These are phyloP conservation scores for Pachyrhynchus sulphureomaculatus DNA, from an alignment of 1,140 invertebrate genomes.

Conservation along the genomic window DNA sequence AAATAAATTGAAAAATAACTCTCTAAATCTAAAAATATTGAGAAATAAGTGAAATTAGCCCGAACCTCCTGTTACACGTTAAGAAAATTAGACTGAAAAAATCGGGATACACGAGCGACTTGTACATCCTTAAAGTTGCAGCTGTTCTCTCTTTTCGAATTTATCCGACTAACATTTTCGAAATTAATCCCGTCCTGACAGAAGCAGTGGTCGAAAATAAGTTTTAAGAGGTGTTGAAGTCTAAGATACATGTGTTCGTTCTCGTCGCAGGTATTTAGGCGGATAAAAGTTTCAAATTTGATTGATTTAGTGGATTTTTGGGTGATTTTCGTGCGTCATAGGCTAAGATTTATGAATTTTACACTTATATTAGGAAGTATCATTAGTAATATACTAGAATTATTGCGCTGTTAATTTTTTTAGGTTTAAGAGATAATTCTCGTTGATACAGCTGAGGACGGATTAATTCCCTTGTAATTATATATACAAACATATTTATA, in stretches of 20 bases:
- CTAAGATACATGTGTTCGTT: slow-evolving; percentile 22
- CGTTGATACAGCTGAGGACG: too few relatives aligned
- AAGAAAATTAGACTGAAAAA: background rate
- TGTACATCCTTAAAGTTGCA: slow-evolving; percentile 1
- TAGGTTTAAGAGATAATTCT: too few relatives aligned
- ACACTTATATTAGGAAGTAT: too few relatives aligned
- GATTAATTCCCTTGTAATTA: too few relatives aligned
- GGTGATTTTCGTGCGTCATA: background rate
- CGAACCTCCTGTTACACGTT: background rate
- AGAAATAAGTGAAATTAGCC: too few relatives aligned
- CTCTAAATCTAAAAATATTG: too few relatives aligned
- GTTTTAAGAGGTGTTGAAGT: slow-evolving; percentile 28
- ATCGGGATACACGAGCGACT: background rate
- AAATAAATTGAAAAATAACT: too few relatives aligned
- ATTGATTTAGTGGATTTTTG: slow-evolving; percentile 19
- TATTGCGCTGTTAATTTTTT: too few relatives aligned
- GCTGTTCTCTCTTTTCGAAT: slow-evolving; percentile 9
- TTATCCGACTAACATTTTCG: slow-evolving; percentile 10
- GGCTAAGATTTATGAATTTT: background rate
- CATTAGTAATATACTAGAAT: too few relatives aligned
- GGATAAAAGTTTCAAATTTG: slow-evolving; percentile 13
- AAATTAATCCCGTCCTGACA: slow-evolving; percentile 21
- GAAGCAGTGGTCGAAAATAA: slow-evolving; percentile 17
- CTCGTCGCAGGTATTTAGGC: slow-evolving; percentile 12
- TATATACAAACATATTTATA: too few relatives aligned